Base-by-base conservation (phyloP, 1,140 invertebrate species). In the Goniozus legneri region DNA sequence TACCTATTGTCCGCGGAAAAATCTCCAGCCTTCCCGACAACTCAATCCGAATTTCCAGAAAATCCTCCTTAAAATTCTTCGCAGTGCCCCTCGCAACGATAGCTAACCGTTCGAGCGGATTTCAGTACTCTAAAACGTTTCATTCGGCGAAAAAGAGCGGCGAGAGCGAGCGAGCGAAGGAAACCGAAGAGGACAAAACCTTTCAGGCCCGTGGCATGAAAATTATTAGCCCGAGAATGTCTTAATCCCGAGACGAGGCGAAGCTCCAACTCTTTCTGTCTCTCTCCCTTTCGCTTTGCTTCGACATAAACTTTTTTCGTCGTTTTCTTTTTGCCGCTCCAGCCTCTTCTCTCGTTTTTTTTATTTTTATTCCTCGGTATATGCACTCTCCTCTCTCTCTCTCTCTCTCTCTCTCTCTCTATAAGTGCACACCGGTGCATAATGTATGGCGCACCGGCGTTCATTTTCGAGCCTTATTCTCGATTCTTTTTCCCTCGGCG, bases 201-300 rank as follows among this genome's bases (percentile, higher is more conserved):
- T 72, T 62, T 58, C 60, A 18, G 31, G 46, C 60, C 49, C 40
- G 50, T 52, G 48, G 54, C 41, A 60, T 61, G 64, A 64, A 72
- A 72, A 71, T 75, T 72, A 71, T 72, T 70, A 71, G 64, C 56
- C 48, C 52, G 68, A 47, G 64, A 71, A 72, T 75, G 71, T 72
- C 71, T 73, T 70, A 67, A 73, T 75, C 62, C 59, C 52, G 52
- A 50, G 41, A 44, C 27, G 49, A 30, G 44, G 42, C 32, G 32
- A 30, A 27, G 38, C 33, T 51, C 12, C 24, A 6, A 27, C 24
- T 12, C 6, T 12, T 12, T 6, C 12, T 27, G 24, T n/a, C 24
- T 48, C 54, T 49, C 50, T 46, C 42, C 60, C 54, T 55, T 54
- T 32, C 44, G 53, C 50, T n/a, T n/a, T n/a, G n/a, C n/a, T 44